phyloP scores from a whole-genome alignment of 1,140 invertebrate genomes.

The Brachystomella parvula region DNA sequence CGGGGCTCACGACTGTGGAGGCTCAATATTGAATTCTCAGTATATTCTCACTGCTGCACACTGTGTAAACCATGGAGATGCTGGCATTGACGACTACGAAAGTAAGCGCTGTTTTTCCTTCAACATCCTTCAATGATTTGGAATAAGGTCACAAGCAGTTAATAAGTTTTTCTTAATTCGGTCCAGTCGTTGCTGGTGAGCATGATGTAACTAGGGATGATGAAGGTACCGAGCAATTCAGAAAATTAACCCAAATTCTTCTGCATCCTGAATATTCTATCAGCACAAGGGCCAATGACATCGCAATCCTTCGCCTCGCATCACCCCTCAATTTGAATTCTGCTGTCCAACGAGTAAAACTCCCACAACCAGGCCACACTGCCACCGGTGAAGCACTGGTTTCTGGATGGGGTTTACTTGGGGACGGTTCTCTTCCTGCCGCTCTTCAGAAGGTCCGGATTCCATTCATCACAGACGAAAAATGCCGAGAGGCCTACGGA shows the following conservation, averaged over 20 bases:
- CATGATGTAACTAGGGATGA: neutral
- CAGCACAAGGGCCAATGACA: neutral
- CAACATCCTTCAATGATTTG: neutral
- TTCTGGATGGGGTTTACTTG: neutral
- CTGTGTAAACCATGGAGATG: neutral
- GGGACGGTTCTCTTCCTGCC: neutral
- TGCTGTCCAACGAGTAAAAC: neutral
- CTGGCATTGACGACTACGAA: no score
- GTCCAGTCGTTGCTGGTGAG: neutral
- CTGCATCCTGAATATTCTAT: neutral
- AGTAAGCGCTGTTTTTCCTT: no score
- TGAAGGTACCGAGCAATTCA: neutral
- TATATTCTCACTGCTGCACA: constrained; percentile 6
- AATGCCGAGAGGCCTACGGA: neutral
- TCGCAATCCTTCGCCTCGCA: neutral
- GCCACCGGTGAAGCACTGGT: neutral
- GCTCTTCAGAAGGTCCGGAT: neutral
- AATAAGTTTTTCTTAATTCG: no score
- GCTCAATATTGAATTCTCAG: neutral
- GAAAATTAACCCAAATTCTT: neutral
- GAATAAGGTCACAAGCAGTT: no score
- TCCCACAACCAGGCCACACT: neutral
- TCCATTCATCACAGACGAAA: neutral
- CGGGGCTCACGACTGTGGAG: neutral
- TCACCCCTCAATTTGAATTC: neutral